These are phyloP conservation scores for Meandrina meandrites DNA, from an alignment of 92 coral and sea anemone species.

Conservation along the genomic window DNA sequence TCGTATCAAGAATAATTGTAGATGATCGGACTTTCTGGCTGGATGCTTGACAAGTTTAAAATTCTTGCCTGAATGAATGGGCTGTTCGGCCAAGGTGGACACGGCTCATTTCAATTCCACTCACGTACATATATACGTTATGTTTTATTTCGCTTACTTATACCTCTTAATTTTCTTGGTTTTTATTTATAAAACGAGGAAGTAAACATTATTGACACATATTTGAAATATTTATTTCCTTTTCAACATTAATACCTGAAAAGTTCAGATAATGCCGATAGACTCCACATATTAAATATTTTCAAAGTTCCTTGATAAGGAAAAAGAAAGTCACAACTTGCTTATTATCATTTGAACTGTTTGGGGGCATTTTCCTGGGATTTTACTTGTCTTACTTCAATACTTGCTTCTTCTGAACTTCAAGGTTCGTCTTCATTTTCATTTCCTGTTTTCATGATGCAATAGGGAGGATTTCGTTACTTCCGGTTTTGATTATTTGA, in stretches of 20 bases:
- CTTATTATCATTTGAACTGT: background rate
- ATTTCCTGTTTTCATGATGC: no score
- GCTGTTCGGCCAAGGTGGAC: background rate
- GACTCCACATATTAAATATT: background rate
- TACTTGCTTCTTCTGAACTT: no score
- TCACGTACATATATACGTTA: background rate
- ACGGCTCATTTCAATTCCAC: background rate
- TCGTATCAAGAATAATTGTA: background rate
- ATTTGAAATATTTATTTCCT: background rate
- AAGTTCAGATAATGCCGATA: background rate
- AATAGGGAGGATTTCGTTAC: background rate
- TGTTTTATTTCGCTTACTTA: background rate
- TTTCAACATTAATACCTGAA: background rate
- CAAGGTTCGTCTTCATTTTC: no score
- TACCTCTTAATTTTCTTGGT: background rate
- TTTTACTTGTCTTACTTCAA: background rate
- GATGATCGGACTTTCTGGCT: background rate
- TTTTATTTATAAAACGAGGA: background rate
- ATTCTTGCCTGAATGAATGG: background rate
- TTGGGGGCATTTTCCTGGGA: background rate
- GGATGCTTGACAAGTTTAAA: background rate
- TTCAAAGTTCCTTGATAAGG: background rate
- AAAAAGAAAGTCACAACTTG: background rate
- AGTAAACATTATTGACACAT: background rate
- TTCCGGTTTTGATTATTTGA: background rate